A percentile compares a stretch with the other conserved stretches of the same genome.
Conservation (phyloP, 1,140 invertebrate species). For the Solenopsis invicta region DNA sequence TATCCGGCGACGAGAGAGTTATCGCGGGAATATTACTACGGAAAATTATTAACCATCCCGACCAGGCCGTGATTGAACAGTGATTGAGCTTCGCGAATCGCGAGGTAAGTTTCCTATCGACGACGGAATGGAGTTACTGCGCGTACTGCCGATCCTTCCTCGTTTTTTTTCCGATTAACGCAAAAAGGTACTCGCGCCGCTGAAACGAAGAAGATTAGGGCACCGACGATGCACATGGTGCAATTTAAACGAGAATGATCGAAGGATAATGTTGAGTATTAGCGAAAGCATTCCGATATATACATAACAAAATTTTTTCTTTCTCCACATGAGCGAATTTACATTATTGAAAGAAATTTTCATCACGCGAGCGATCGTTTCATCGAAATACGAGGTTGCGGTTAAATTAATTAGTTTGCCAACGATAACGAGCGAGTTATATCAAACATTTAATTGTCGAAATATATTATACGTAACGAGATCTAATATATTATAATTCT, state of each 20-base stretch:
- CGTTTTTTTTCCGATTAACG: constrained; percentile 25
- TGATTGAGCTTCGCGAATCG: constrained; percentile 57
- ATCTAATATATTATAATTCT: background rate
- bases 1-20: constrained; percentile 72
- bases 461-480: background rate
- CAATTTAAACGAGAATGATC: constrained; percentile 44
- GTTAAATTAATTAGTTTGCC: background rate
- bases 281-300: background rate
- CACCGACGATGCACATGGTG: constrained; percentile 27
- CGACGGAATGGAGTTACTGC: constrained; percentile 36
- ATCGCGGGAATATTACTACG: constrained; percentile 68
- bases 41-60: constrained; percentile 74
- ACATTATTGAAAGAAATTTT: background rate
- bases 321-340: background rate
- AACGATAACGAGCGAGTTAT: background rate
- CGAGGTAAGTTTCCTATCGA: constrained; percentile 63
- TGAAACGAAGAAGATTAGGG: constrained; percentile 50
- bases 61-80: constrained; percentile 47
- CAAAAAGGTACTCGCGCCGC: constrained; percentile 33
- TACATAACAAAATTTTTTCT: background rate
- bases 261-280: background rate
- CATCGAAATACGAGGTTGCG: background rate
- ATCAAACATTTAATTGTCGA: background rate
- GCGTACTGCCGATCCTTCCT: background rate
- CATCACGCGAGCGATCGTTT: background rate